Percentiles rank a stretch among this genome's conserved stretches.
These are phyloP conservation scores for Charadrius vociferus DNA, from an alignment of 2,113 vertebrate species.

Conservation along the genomic window DNA sequence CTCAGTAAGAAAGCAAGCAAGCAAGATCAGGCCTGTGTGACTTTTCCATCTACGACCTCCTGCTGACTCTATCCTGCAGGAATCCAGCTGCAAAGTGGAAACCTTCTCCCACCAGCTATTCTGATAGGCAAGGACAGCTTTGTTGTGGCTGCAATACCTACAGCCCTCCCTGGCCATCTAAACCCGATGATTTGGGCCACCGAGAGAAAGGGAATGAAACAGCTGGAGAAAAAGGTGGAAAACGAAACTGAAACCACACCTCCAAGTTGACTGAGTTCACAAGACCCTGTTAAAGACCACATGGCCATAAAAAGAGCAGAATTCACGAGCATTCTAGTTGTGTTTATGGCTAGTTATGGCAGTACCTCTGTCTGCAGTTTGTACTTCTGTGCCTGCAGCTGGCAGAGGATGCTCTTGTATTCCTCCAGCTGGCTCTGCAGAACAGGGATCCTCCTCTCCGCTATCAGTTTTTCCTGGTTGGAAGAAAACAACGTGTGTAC, in stretches of 20 bases:
- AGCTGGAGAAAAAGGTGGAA: neutral
- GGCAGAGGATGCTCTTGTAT: slow-evolving; percentile 85
- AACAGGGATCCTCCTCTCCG: slow-evolving; percentile 80
- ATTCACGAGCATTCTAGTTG: neutral
- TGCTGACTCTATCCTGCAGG: neutral
- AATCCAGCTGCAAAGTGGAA: neutral
- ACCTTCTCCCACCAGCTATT: neutral
- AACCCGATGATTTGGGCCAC: neutral
- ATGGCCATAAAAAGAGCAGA: neutral
- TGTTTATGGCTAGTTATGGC: neutral
- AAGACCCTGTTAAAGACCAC: neutral
- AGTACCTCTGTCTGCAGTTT: slow-evolving; percentile 88
- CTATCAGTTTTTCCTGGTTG: slow-evolving; percentile 84
- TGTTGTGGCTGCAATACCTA: accelerated
- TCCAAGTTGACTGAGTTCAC: neutral
- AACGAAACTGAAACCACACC: neutral
- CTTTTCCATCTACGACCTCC: neutral
- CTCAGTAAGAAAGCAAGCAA: neutral
- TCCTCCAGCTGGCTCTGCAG: slow-evolving; percentile 88
- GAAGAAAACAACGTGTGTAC: neutral
- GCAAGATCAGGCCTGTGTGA: neutral
- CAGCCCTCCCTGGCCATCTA: neutral
- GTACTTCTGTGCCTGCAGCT: slow-evolving; percentile 86
- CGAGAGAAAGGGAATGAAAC: neutral
- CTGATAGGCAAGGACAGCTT: neutral